phyloP scores from a whole-genome alignment of 2,888 invertebrate genomes.

The Pterostichus madidus region DNA sequence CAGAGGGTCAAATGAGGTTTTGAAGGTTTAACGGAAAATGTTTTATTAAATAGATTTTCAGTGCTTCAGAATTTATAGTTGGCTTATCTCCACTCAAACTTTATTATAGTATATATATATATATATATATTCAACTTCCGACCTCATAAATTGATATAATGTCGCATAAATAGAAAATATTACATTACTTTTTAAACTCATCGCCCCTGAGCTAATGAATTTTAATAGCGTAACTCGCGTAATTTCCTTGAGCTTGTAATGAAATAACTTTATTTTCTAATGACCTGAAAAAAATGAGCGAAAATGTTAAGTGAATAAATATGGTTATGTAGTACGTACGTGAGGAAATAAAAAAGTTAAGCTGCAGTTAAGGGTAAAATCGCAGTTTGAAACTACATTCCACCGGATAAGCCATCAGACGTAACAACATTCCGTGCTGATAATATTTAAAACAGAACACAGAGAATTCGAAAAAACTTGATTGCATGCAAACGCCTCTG shows the following conservation, averaged over 20 bases:
- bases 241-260: neutral
- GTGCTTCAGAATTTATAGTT: slow-evolving; percentile 42
- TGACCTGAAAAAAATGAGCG: neutral
- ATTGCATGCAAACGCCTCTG: slow-evolving; percentile 15
- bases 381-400: neutral
- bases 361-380: neutral
- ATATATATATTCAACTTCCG: neutral
- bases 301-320: neutral
- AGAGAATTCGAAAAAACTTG: slow-evolving; percentile 35
- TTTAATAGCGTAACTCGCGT: neutral
- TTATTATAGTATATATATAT: slow-evolving; percentile 23
- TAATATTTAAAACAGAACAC: slow-evolving; percentile 47
- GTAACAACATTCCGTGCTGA: slow-evolving; percentile 38
- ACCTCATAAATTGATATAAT: slow-evolving; percentile 40
- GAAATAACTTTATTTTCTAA: neutral
- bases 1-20: slow-evolving; percentile 60
- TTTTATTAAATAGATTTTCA: slow-evolving; percentile 56
- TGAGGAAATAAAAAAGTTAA: slow-evolving; percentile 10
- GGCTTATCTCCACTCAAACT: slow-evolving; percentile 43
- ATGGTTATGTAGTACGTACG: neutral
- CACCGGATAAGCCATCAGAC: neutral
- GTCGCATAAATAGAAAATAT: slow-evolving; percentile 31
- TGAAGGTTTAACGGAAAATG: slow-evolving; percentile 56
- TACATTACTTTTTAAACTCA: slow-evolving; percentile 28
- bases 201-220: neutral